Conservation (phyloP, 2,888 invertebrate species). For the Cerastis leucographa region DNA sequence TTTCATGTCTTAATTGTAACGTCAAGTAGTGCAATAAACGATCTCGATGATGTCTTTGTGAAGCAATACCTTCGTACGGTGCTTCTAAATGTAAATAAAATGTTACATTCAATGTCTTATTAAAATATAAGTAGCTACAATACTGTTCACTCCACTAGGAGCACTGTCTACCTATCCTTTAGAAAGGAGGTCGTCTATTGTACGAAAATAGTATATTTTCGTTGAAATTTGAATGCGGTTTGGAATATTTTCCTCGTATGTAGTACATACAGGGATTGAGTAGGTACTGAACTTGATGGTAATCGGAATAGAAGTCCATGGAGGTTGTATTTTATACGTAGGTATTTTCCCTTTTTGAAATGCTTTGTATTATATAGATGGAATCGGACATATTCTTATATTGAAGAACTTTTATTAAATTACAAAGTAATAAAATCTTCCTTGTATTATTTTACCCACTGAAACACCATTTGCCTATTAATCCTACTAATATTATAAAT, state of each 20-base stretch:
- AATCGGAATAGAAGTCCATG: slow-evolving; percentile 68
- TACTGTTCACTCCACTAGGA: slow-evolving; percentile 50
- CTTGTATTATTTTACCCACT: slow-evolving; percentile 73
- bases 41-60: slow-evolving; percentile 74
- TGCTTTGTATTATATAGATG: slow-evolving; percentile 89
- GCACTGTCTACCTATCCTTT: slow-evolving; percentile 53
- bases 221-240: slow-evolving; percentile 62
- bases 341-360: slow-evolving; percentile 89
- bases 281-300: slow-evolving; percentile 72
- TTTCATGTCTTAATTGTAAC: slow-evolving; percentile 67
- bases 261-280: slow-evolving; percentile 64
- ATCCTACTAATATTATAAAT: too few species aligned
- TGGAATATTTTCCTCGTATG: slow-evolving; percentile 63
- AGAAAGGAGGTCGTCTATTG: slow-evolving; percentile 77
- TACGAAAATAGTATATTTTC: slow-evolving; percentile 67
- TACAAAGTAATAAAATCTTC: slow-evolving; percentile 76
- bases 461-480: neutral
- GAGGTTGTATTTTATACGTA: slow-evolving; percentile 88
- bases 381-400: slow-evolving; percentile 91
- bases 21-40: slow-evolving; percentile 78
- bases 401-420: slow-evolving; percentile 90
- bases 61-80: slow-evolving; percentile 71
- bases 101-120: slow-evolving; percentile 49
- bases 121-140: slow-evolving; percentile 56
- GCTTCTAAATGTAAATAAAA: slow-evolving; percentile 70